Base-by-base conservation (phyloP, 2,113 vertebrate genomes). In the Ctenomys sociabilis region DNA sequence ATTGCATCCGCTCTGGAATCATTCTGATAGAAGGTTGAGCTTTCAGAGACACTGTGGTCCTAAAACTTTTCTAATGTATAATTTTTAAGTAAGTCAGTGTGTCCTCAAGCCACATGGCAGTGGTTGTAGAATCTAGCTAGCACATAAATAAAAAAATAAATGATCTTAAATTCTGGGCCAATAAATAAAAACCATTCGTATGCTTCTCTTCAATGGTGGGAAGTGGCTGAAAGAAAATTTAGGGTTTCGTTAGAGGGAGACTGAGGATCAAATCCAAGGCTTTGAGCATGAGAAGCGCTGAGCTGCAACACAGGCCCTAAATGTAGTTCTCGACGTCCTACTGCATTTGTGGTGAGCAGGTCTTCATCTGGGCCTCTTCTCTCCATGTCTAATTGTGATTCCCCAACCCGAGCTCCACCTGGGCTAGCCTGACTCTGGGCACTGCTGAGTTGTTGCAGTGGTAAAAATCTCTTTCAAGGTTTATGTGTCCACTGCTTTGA, bases 111-210 rank as follows among this genome's bases (percentile, higher is more conserved):
- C 94, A 93, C 77, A 64, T 94, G 94, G 61, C n/a, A 83, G 70
- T 86, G 73, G 85, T 93, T 92, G 91, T 90, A 87, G 81, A 70
- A 83, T 78, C 54, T 43, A 97, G 59, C 54, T 63, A 85, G 49
- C 80, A 85, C 30, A 54, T 45, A 61, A 75, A 90, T 88, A 88
- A 85, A 88, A 85, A 59, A 86, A 80, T 83, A 59, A 68, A 88
- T 49, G 43, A 49, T 37, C 70, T 80, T 95, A 49, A 81, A 61
- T 94, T 93, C 61, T 59, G 37, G 75, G 30, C 35, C 77, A 63
- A 89, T 91, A 82, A 86, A 93, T 89, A 70, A 49, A 96, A 95
- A 96, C 54, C 88, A 92, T 57, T 97, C 89, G 43, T 84, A 59
- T 54, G 22, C 16, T 77, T 73, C 88, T 94, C 82, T 91, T 68